Evolutionary conservation across 2,797 vertebrate species (phyloP).

Genomic region (Pteropus rufus): DNA sequence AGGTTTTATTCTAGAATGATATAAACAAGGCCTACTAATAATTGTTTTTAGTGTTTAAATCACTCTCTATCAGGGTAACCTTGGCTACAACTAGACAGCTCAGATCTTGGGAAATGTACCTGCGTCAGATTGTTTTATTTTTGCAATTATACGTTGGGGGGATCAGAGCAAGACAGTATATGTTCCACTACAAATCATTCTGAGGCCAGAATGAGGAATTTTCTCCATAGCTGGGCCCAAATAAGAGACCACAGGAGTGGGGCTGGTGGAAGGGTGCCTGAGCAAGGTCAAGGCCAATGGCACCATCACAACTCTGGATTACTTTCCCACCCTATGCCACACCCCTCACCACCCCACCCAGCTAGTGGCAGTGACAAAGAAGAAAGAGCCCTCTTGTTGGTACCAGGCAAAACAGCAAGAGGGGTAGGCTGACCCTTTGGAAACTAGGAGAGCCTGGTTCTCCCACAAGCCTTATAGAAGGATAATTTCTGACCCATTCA

Average conservation of each 20-base stretch:
- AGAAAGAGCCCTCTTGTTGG: neutral
- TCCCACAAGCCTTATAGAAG: neutral
- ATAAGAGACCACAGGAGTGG: neutral
- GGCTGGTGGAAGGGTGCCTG: neutral
- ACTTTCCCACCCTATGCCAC: neutral
- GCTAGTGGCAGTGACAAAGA: neutral
- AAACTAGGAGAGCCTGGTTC: neutral
- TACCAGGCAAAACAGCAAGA: neutral
- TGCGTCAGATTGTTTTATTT: slow-evolving; percentile 44
- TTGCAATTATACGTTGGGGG: neutral
- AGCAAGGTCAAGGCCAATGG: neutral
- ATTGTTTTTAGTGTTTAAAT: neutral
- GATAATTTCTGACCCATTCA: neutral
- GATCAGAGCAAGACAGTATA: neutral
- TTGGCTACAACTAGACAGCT: neutral
- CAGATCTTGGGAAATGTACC: neutral
- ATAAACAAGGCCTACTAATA: neutral
- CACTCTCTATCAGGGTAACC: slow-evolving; percentile 3
- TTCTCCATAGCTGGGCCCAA: neutral
- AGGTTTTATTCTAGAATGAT: slow-evolving; percentile 1
- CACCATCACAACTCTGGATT: neutral
- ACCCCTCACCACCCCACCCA: no score
- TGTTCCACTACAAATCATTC: neutral
- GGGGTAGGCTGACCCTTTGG: neutral
- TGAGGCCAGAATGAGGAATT: neutral